Conservation (phyloP, 2,113 vertebrate genomes). For the Cynopterus brachyotis region DNA sequence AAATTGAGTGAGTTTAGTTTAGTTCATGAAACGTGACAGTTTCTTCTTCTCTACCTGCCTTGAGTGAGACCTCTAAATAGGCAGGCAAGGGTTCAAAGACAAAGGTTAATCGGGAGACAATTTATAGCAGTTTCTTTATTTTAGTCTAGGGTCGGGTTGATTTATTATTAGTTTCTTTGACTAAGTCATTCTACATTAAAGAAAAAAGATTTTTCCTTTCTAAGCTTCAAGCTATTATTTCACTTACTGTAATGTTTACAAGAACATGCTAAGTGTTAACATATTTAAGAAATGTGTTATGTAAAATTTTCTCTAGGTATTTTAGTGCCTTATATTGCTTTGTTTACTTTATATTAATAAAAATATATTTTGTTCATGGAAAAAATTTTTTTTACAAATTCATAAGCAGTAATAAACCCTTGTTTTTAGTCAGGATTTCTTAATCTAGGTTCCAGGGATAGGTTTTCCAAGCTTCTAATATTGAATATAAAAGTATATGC, state of each 20-base stretch:
- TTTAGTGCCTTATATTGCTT: neutral
- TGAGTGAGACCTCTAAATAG: neutral
- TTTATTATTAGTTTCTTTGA: constrained; percentile 40
- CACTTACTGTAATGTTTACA: neutral
- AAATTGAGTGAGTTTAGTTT: constrained; percentile 51
- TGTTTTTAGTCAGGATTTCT: neutral
- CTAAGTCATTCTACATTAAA: neutral
- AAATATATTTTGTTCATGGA: neutral
- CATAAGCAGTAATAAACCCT: neutral
- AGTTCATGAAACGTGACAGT: constrained; percentile 12
- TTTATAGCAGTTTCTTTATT: constrained; percentile 5
- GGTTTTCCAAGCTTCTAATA: neutral
- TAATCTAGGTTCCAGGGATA: neutral
- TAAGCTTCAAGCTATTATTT: neutral
- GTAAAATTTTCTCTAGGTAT: neutral
- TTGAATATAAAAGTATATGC: neutral
- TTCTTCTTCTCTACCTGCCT: constrained; percentile 21
- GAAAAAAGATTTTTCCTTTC: neutral
- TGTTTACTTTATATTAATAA: neutral
- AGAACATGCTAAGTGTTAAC: neutral
- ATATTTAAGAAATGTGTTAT: neutral
- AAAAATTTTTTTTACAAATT: neutral
- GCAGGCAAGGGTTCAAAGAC: neutral
- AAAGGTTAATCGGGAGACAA: neutral
- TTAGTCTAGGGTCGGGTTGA: neutral